These are phyloP conservation scores for Macaca fascicularis DNA, from an alignment of 2,113 vertebrate genomes.

Conservation along the genomic window DNA sequence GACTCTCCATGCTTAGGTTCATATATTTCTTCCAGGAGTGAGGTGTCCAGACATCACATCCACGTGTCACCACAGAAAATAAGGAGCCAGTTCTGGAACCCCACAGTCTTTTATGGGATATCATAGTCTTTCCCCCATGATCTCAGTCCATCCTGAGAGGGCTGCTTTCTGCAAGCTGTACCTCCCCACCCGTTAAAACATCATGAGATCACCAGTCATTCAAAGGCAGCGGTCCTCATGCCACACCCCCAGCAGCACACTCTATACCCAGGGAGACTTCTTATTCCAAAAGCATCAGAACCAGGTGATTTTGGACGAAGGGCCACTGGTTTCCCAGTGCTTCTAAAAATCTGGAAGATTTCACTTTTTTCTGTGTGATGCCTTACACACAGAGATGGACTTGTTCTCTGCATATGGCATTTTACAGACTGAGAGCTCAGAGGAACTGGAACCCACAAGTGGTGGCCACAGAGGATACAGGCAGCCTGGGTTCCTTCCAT, in stretches of 20 bases:
- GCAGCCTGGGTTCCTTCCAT: neutral
- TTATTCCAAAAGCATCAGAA: neutral
- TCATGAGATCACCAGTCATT: no score
- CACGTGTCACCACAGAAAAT: neutral
- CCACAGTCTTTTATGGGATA: neutral
- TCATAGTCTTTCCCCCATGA: neutral
- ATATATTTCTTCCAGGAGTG: neutral
- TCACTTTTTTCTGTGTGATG: neutral
- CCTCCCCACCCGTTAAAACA: neutral
- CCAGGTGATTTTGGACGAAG: neutral
- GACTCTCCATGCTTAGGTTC: neutral
- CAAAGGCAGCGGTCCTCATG: neutral
- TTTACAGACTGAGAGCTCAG: neutral
- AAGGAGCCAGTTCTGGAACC: neutral
- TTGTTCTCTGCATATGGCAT: neutral
- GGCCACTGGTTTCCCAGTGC: neutral
- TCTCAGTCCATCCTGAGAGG: neutral
- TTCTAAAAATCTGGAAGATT: neutral
- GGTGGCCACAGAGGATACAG: neutral
- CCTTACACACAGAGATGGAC: neutral
- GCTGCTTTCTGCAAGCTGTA: neutral
- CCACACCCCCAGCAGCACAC: neutral
- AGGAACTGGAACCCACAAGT: neutral
- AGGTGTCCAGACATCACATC: neutral
- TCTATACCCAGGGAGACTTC: neutral